Percentiles rank a stretch among this genome's conserved stretches.
These are phyloP conservation scores for Anoplophora glabripennis DNA, from an alignment of 1,140 invertebrate genomes.

Conservation along the genomic window DNA sequence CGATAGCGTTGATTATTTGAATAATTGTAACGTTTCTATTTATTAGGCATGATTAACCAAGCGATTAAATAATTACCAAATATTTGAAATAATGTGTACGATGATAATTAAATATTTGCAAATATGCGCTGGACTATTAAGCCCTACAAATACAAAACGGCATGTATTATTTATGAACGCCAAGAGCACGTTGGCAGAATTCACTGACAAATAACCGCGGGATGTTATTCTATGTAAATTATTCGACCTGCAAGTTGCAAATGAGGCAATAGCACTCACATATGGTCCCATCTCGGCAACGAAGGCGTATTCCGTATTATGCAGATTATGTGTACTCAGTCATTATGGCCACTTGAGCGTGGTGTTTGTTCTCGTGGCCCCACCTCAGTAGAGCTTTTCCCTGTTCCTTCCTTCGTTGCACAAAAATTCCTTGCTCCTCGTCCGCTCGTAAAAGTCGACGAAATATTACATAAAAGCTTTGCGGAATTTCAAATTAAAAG, in stretches of 20 bases:
- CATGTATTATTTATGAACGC: slow-evolving; percentile 44
- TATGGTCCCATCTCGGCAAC: slow-evolving; percentile 12
- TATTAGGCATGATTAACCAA: too few species aligned
- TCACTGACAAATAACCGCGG: slow-evolving; percentile 33
- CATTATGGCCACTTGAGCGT: slow-evolving; percentile 35
- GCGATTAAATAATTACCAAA: too few species aligned
- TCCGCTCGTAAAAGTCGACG: background rate
- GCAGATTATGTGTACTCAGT: slow-evolving; percentile 43
- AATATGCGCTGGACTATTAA: slow-evolving; percentile 1
- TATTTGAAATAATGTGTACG: too few species aligned
- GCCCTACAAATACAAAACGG: slow-evolving; percentile 26
- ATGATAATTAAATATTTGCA: too few species aligned
- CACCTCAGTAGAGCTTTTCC: background rate
- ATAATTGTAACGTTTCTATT: too few species aligned
- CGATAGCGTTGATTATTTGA: too few species aligned
- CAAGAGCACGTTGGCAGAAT: slow-evolving; percentile 16
- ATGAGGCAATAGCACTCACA: slow-evolving; percentile 34
- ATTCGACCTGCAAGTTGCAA: slow-evolving; percentile 42
- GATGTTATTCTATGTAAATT: slow-evolving; percentile 45
- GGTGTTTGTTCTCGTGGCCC: slow-evolving; percentile 10
- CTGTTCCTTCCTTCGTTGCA: background rate
- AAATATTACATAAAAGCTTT: slow-evolving; percentile 10
- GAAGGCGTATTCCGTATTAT: slow-evolving; percentile 23
- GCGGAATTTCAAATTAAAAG: slow-evolving; percentile 17
- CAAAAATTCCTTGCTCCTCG: slow-evolving; percentile 9